Evolutionary conservation across 2,888 invertebrate genomes (phyloP).

Genomic region (Drosophila rellima): DNA sequence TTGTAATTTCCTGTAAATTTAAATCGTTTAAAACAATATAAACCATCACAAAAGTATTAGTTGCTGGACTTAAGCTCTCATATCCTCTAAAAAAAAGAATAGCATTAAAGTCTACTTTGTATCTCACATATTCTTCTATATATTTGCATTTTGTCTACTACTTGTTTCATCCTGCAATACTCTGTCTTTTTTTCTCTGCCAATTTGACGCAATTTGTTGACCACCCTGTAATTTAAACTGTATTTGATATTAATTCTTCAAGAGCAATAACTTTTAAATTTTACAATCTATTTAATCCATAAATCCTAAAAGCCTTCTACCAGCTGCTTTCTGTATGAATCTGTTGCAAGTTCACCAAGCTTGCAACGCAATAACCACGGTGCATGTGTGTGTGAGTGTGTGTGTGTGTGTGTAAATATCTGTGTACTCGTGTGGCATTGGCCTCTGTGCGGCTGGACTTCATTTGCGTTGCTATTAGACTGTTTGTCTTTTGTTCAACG

Average conservation of each 20-base stretch:
- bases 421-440: conserved; percentile 53
- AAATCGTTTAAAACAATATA: too few relatives aligned
- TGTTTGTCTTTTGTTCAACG: conserved; percentile 76
- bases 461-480: conserved; percentile 68
- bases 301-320: conserved; percentile 9
- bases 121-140: too few relatives aligned
- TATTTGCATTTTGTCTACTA: too few relatives aligned
- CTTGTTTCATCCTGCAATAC: background rate
- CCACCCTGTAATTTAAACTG: background rate
- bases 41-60: too few relatives aligned
- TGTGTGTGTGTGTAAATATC: conserved; percentile 20
- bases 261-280: background rate
- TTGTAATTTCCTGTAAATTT: too few relatives aligned
- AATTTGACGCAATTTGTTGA: background rate
- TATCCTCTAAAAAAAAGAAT: too few relatives aligned
- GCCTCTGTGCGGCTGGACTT: conserved; percentile 54
- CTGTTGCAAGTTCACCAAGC: conserved; percentile 26
- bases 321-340: conserved; percentile 6
- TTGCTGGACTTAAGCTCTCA: too few relatives aligned
- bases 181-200: background rate
- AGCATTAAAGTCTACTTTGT: too few relatives aligned
- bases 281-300: background rate
- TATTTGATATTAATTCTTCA: background rate
- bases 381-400: background rate
- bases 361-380: conserved; percentile 29